phyloP scores from a whole-genome alignment of 2,888 invertebrate genomes.

The Hedya salicella region DNA sequence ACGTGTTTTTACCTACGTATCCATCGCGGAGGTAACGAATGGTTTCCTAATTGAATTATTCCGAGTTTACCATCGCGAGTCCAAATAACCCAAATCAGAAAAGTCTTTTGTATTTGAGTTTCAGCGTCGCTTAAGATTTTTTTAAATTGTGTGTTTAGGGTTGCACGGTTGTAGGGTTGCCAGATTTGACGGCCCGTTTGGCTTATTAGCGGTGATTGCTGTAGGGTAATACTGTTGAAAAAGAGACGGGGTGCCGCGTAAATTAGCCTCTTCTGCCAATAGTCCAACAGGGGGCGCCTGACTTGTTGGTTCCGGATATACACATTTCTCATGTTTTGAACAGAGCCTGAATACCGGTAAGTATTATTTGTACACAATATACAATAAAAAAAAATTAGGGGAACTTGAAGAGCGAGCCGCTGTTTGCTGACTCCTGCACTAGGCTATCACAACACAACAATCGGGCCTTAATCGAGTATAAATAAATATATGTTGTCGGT shows the following conservation, averaged over 20 bases:
- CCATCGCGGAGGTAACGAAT: slow-evolving; percentile 23
- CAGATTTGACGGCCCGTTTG: slow-evolving; percentile 32
- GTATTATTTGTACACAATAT: too few species aligned
- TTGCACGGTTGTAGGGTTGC: background rate
- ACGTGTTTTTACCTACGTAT: slow-evolving; percentile 16
- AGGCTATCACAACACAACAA: too few species aligned
- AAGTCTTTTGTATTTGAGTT: background rate
- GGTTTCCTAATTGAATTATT: slow-evolving; percentile 38
- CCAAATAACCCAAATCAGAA: background rate
- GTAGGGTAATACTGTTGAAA: slow-evolving; percentile 4
- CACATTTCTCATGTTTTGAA: too few species aligned
- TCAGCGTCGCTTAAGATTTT: background rate
- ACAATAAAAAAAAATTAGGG: too few species aligned
- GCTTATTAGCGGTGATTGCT: slow-evolving; percentile 34
- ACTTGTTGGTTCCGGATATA: too few species aligned
- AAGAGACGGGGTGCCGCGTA: background rate
- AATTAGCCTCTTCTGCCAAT: background rate
- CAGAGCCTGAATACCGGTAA: too few species aligned
- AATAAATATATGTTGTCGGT: too few species aligned
- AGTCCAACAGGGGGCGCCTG: background rate
- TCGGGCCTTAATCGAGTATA: too few species aligned
- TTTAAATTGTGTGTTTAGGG: background rate
- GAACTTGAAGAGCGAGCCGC: too few species aligned
- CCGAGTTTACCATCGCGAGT: slow-evolving; percentile 21
- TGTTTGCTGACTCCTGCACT: too few species aligned